Conservation (phyloP, 1,140 invertebrate species). For the Drosophila quadrilineata region DNA sequence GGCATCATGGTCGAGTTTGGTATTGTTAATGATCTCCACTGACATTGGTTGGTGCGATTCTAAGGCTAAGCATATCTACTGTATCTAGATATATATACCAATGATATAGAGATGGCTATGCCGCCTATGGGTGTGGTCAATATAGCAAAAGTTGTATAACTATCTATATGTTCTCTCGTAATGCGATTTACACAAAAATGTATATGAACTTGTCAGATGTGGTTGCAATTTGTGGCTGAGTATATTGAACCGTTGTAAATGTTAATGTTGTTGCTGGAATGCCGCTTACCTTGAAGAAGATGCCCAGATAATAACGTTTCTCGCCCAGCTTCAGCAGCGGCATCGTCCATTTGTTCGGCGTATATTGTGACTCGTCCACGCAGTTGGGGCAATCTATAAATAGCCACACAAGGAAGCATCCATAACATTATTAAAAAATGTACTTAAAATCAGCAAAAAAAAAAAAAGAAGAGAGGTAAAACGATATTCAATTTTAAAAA, state of each 20-base stretch:
- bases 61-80: conserved; percentile 30
- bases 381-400: conserved; percentile 89
- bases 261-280: conserved; percentile 62
- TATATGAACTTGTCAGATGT: too few relatives aligned
- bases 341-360: conserved; percentile 91
- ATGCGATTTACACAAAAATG: too few relatives aligned
- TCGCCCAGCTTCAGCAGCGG: conserved; percentile 92
- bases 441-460: conserved; percentile 13
- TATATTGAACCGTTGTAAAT: conserved; percentile 48
- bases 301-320: conserved; percentile 93
- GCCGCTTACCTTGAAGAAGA: conserved; percentile 92
- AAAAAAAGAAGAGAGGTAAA: too few relatives aligned
- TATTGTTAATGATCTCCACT: conserved; percentile 16
- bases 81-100: too few relatives aligned
- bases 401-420: conserved; percentile 15
- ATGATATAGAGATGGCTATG: conserved; percentile 24
- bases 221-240: conserved; percentile 45
- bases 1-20: conserved; percentile 30
- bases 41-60: conserved; percentile 32
- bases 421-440: conserved; percentile 12
- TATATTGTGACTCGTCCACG: conserved; percentile 86
- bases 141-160: too few relatives aligned
- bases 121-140: conserved; percentile 18
- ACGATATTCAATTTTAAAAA: too few relatives aligned
- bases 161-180: background rate